Evolutionary conservation across 2,113 vertebrate genomes (phyloP).

Genomic region (Pachypanchax playfairii): DNA sequence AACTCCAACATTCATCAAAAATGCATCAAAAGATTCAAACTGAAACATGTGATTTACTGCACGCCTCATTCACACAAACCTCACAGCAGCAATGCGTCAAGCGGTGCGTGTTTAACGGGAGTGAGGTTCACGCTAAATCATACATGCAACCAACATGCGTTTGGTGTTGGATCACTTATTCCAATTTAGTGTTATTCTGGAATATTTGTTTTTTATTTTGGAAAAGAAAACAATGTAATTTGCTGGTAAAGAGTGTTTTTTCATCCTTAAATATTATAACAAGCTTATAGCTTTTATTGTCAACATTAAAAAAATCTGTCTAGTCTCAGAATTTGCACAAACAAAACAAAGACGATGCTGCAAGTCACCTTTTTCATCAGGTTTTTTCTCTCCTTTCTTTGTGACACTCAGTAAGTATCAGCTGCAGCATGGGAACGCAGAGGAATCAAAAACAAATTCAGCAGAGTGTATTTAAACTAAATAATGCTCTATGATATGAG

Average conservation of each 20-base stretch:
- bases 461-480: not conserved
- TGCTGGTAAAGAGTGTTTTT: no score
- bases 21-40: slow-evolving; percentile 20
- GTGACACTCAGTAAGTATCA: no score
- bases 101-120: not conserved
- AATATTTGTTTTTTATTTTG: no score
- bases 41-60: slow-evolving; percentile 12
- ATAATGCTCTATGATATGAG: not conserved
- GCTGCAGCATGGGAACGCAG: not conserved
- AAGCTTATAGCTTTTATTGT: not conserved
- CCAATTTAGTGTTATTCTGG: no score
- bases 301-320: not conserved
- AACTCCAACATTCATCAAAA: slow-evolving; percentile 20
- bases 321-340: not conserved
- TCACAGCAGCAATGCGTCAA: not conserved
- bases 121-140: not conserved
- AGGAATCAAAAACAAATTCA: not conserved
- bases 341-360: not conserved
- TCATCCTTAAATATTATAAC: no score
- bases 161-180: no score
- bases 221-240: no score
- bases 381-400: no score
- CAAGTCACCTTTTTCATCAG: no score
- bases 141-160: not conserved
- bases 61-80: not conserved